A percentile compares a stretch with the other conserved stretches of the same genome.
Conservation (phyloP, 2,888 invertebrate species). For the Mongoloraphidia duomilia region DNA sequence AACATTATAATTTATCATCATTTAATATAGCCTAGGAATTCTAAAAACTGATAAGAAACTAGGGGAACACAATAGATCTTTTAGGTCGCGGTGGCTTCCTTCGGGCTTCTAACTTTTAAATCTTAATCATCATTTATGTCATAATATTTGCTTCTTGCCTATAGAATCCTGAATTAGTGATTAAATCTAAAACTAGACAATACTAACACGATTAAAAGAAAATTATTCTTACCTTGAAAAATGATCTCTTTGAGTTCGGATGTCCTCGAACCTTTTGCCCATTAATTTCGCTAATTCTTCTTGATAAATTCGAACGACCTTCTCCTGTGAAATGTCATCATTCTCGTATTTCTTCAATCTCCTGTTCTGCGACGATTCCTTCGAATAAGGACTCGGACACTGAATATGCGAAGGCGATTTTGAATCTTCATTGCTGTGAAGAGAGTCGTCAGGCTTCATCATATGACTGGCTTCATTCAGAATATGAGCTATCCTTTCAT, state of each 20-base stretch:
- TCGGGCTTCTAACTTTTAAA: too few relatives aligned
- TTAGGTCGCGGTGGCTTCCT: too few relatives aligned
- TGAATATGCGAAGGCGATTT: slow-evolving; percentile 63
- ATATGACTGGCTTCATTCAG: slow-evolving; percentile 84
- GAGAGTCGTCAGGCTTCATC: slow-evolving; percentile 59
- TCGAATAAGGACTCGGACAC: slow-evolving; percentile 69
- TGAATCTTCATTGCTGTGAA: slow-evolving; percentile 64
- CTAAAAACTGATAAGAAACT: too few relatives aligned
- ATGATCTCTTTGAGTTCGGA: slow-evolving; percentile 60
- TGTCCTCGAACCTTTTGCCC: slow-evolving; percentile 59
- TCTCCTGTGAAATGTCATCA: slow-evolving; percentile 92
- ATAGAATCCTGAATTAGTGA: not conserved
- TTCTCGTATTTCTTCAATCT: slow-evolving; percentile 78
- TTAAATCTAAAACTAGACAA: not conserved
- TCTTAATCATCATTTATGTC: too few relatives aligned
- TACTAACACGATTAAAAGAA: not conserved
- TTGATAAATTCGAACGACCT: slow-evolving; percentile 87
- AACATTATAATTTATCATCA: not conserved
- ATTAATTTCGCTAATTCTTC: slow-evolving; percentile 89
- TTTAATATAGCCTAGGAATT: too few relatives aligned
- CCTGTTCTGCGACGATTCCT: slow-evolving; percentile 56
- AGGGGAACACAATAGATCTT: too few relatives aligned
- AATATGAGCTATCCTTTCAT: slow-evolving; percentile 87
- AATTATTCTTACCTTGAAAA: slow-evolving; percentile 55
- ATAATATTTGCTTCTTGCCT: too few relatives aligned